Conservation (phyloP, 1,140 invertebrate genomes). For the Cryptotermes secundus region DNA sequence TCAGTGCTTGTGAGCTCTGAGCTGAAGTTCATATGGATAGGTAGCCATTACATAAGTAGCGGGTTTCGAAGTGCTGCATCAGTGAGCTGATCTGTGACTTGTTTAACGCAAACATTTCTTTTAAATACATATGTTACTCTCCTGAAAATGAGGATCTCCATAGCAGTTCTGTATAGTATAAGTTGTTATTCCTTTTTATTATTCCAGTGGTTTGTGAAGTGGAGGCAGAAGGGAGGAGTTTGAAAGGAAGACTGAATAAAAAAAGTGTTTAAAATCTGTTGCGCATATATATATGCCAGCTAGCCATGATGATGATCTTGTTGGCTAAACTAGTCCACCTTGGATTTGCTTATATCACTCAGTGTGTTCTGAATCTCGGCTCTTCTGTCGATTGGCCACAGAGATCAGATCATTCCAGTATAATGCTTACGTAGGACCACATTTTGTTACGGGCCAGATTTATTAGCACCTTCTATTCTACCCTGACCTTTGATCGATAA, state of each 20-base stretch:
- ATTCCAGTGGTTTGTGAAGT: background rate
- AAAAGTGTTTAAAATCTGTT: background rate
- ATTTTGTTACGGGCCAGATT: no score
- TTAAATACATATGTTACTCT: no score
- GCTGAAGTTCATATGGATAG: no score
- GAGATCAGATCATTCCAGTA: background rate
- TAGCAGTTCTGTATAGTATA: background rate
- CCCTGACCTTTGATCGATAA: no score
- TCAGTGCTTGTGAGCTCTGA: no score
- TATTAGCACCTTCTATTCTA: no score
- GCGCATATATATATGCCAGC: background rate
- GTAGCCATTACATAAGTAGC: no score
- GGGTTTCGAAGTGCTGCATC: no score
- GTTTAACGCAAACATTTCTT: no score
- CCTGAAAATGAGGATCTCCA: background rate
- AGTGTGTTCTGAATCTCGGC: background rate
- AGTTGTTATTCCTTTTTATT: background rate
- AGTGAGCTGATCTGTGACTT: no score
- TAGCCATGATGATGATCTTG: background rate
- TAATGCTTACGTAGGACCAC: background rate
- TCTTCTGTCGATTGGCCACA: background rate
- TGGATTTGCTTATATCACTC: background rate
- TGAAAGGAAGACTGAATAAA: background rate
- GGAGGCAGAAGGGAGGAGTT: background rate
- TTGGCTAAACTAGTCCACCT: conserved; percentile 4